Evolutionary conservation across 64 coral and sea anemone species (phyloP).

Genomic region (Porites australiensis): DNA sequence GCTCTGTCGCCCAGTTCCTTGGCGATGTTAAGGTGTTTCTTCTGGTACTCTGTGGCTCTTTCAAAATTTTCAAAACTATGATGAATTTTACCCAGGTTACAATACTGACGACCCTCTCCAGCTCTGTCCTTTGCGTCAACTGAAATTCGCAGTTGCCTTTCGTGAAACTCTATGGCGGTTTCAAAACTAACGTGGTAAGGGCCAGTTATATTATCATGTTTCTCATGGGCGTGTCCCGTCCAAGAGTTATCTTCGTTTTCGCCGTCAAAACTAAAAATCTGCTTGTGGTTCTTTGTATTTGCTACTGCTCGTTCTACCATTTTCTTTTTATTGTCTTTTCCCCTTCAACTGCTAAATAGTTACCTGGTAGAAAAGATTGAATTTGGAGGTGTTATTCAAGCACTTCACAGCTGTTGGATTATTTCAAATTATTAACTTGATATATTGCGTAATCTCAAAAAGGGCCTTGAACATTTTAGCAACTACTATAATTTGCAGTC

Average conservation of each 20-base stretch:
- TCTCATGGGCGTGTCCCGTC: background rate
- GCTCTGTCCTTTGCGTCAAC: background rate
- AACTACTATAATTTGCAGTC: too few species aligned
- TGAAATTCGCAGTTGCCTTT: background rate
- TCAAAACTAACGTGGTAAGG: background rate
- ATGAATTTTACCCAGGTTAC: background rate
- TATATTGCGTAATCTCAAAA: too few species aligned
- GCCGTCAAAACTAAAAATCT: background rate
- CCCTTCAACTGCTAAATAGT: too few species aligned
- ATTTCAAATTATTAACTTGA: too few species aligned
- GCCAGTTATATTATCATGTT: background rate
- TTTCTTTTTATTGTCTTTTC: too few species aligned
- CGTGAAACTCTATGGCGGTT: background rate
- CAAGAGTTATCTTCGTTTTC: background rate
- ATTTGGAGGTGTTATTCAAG: too few species aligned
- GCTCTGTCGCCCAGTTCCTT: constrained; percentile 23
- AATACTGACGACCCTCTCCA: background rate
- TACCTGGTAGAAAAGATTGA: too few species aligned
- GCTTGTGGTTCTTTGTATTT: background rate
- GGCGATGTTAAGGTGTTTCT: background rate
- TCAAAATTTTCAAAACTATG: background rate
- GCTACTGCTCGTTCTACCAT: too few species aligned
- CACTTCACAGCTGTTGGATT: too few species aligned
- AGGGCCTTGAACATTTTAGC: too few species aligned
- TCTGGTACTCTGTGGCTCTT: constrained; percentile 4